Conservation (phyloP, 1,140 invertebrate genomes). For the Laodelphax striatellus region DNA sequence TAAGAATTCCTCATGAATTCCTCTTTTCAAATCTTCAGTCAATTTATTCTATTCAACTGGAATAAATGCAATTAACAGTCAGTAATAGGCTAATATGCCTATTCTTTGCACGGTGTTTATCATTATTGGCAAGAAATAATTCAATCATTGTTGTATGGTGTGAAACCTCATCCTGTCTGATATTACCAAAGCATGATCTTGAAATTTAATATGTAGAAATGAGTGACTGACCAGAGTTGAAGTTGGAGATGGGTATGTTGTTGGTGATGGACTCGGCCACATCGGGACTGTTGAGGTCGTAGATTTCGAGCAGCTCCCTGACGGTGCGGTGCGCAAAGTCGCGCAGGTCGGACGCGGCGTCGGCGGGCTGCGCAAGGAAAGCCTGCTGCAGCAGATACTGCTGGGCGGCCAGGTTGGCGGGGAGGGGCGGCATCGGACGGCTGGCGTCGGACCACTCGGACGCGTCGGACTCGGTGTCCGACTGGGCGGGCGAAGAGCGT, state of each 20-base stretch:
- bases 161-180: no score
- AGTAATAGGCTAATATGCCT: no score
- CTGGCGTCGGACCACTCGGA: slow-evolving; percentile 2
- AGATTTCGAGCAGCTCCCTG: slow-evolving; percentile 45
- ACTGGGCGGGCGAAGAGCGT: slow-evolving; percentile 1
- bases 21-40: no score
- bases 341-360: slow-evolving; percentile 33
- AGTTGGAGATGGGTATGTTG: slow-evolving; percentile 33
- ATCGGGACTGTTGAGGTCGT: slow-evolving; percentile 36
- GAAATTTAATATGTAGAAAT: no score
- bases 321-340: slow-evolving; percentile 46
- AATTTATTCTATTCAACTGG: no score
- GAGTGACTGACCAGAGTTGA: slow-evolving; percentile 34
- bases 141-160: no score
- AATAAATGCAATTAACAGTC: no score
- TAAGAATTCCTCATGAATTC: no score
- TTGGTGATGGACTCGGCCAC: slow-evolving; percentile 32
- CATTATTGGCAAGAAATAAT: no score
- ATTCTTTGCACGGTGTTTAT: no score
- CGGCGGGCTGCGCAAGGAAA: slow-evolving; percentile 21
- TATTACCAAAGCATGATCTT: no score
- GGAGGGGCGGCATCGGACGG: slow-evolving; percentile 3
- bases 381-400: slow-evolving; percentile 21
- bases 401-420: slow-evolving; percentile 4
- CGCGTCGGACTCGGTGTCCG: slow-evolving; percentile 16